Base-by-base conservation (phyloP, 2,113 vertebrate genomes). In the Bujurquina vittata region DNA sequence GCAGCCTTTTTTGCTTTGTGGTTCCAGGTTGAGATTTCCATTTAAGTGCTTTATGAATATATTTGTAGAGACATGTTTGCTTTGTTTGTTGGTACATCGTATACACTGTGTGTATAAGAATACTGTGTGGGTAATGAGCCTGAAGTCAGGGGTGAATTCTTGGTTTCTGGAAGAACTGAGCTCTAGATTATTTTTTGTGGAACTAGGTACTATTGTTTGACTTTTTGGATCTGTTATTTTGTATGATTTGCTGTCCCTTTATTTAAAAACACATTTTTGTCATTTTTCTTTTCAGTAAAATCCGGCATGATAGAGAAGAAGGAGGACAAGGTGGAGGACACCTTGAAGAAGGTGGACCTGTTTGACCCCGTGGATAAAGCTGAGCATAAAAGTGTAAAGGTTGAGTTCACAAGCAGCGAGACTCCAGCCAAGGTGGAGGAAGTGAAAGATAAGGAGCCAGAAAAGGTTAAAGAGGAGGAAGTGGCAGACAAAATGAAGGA, bases 241-340 rank as follows among this genome's bases (percentile, higher is more conserved):
- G 15, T 49, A 8, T 52, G 52, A 52, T 72, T 72, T 11, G 33
- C n/a, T 63, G 20, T 37, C 26, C 8, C 43, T 35, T 17, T 0
- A 73, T 57, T 43, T 14, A 4, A 79, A 78, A 56, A 23, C 7
- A 8, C 5, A 23, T 54, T 8, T 57, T 52, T 17, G 62, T n/a
- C 80, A 2, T 73, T 10, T 74, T 56, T 84, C 18, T 77, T 46
- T 58, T 8, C 73, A 94, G 93, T 86, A 9, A 91, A 92, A 84
- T 78, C 91, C n/a, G 89, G 94, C 52, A 84, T 79, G 18, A 87
- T 46, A 43, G 91, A 88, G 11, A 88, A 88, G 76, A 85, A 33
- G 52, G 81, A 87, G 37, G 84, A 92, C 29, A 91, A 92, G 31
- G 15, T 22, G 6, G 90, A 93, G 12, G 89, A 90, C 33, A 54